Base-by-base conservation (phyloP, 1,140 invertebrate species). In the Philotrypesis tridentata region DNA sequence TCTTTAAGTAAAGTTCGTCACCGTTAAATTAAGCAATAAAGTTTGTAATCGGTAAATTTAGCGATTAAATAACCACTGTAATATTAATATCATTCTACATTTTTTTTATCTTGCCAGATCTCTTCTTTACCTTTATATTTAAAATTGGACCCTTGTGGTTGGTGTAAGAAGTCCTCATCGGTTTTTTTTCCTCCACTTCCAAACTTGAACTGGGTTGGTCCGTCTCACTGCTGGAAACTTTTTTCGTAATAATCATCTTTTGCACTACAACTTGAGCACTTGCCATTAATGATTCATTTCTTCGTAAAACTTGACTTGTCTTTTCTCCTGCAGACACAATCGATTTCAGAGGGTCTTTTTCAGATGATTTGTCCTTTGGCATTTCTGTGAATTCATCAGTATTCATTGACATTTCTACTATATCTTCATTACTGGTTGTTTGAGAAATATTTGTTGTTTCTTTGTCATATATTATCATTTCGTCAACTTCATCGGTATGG, bases 111-210 rank as follows among this genome's bases (percentile, higher is more conserved):
- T 60, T 82, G 55, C 65, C 43, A 31, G 25, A 61, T 55, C 14
- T 72, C 17, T 85, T 79, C 80, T 86, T 89, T 90, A 92, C 92
- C 90, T 92, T 92, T 76, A 92, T 89, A 84, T 92, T 90, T 82
- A 92, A 89, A 84, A 92, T 90, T 27, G 92, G 92, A 48, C 91
- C 91, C 73, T 88, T 91, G 85, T 92, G 92, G 31, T 84, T 85
- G 0, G 86, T 86, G 74, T 92, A 92, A 12, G 88, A 86, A 25
- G 55, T 83, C 31, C 78, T 79, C 23, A 74, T 74, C 4, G 40
- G 31, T 68, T 74, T 75, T 8, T 68, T 77, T 31, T 82, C 76
- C 25, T 82, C 77, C 0, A 17, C 11, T 37, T 79, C 61, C n/a
- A 33, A 25, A 72, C 60, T 80, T 27, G 78, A 74, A 76, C 37